These are phyloP conservation scores for Harpagifer antarcticus DNA, from an alignment of 2,797 vertebrate genomes.

Conservation along the genomic window DNA sequence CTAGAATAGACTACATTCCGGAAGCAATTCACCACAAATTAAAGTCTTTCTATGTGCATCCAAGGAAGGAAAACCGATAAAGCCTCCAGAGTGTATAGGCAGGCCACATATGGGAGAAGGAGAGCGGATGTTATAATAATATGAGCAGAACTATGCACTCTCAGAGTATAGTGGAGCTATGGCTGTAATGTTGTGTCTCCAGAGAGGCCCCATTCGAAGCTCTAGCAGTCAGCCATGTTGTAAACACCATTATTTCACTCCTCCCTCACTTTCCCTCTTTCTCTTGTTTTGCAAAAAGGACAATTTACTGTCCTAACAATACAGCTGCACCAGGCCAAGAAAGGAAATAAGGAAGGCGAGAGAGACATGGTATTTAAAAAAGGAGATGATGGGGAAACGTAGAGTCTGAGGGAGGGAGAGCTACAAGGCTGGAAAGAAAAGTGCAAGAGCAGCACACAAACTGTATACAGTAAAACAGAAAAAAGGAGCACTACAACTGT, in stretches of 20 bases:
- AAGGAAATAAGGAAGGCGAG: conserved; percentile 68
- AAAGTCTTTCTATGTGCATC: conserved; percentile 61
- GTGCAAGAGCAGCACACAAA: conserved; percentile 86
- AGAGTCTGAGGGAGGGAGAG: conserved; percentile 33
- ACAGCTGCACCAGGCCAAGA: conserved; percentile 53
- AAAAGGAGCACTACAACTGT: conserved; percentile 86
- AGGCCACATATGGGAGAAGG: conserved; percentile 55
- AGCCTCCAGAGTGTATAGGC: conserved; percentile 31
- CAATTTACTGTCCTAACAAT: conserved; percentile 75
- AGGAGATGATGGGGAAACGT: conserved; percentile 8
- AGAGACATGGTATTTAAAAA: conserved; percentile 44
- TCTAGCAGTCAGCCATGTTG: conserved; percentile 76
- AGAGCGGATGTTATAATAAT: conserved; percentile 68
- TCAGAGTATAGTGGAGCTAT: conserved; percentile 41
- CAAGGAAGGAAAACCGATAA: conserved; percentile 47
- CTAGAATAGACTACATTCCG: conserved; percentile 58
- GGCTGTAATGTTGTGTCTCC: conserved; percentile 75
- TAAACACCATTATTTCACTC: conserved; percentile 82
- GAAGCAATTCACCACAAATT: conserved; percentile 59
- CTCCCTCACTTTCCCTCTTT: conserved; percentile 61
- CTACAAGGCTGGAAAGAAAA: conserved; percentile 47
- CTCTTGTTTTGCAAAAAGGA: conserved; percentile 76
- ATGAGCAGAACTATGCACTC: conserved; percentile 57
- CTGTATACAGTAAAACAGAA: conserved; percentile 92
- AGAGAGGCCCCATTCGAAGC: conserved; percentile 67